Percentiles rank a stretch among this genome's conserved stretches.
phyloP scores from a whole-genome alignment of 1,140 invertebrate genomes.

The Neodiprion virginianus region DNA sequence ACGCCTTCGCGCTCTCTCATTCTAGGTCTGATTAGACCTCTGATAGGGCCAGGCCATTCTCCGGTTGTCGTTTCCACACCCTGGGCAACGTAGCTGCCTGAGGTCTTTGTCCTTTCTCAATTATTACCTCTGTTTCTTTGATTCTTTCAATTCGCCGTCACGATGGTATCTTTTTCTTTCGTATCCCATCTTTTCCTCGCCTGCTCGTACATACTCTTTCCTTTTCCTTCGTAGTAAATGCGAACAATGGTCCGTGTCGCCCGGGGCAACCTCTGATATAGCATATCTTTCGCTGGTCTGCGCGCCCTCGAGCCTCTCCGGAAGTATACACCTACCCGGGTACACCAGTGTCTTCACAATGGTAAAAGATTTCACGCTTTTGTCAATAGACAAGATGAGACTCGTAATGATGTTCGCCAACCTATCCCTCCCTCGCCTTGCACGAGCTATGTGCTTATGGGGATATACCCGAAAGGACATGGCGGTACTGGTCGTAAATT shows the following conservation, averaged over 20 bases:
- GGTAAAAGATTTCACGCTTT: too few species aligned
- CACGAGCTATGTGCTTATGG: too few species aligned
- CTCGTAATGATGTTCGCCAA: not conserved
- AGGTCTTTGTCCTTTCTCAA: not conserved
- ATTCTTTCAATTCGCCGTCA: constrained; percentile 15
- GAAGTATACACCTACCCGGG: constrained; percentile 24
- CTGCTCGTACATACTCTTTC: constrained; percentile 9
- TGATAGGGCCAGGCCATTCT: too few species aligned
- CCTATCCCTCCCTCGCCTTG: not conserved
- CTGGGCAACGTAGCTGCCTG: too few species aligned
- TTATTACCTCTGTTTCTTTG: constrained; percentile 12
- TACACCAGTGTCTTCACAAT: too few species aligned
- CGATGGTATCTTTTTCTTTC: constrained; percentile 12
- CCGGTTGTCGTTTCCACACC: too few species aligned
- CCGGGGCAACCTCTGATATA: constrained; percentile 30
- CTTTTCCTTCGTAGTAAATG: not conserved
- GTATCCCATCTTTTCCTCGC: not conserved
- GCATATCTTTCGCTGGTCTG: constrained; percentile 29
- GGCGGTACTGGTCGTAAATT: too few species aligned
- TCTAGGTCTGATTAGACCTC: too few species aligned
- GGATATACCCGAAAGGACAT: too few species aligned
- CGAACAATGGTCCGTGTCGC: constrained; percentile 34
- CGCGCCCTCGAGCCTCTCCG: constrained; percentile 25
- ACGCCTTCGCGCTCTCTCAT: too few species aligned
- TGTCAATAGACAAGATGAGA: too few species aligned